Conservation (phyloP, 2,797 vertebrate genomes). For the Phylloscopus collybita region DNA sequence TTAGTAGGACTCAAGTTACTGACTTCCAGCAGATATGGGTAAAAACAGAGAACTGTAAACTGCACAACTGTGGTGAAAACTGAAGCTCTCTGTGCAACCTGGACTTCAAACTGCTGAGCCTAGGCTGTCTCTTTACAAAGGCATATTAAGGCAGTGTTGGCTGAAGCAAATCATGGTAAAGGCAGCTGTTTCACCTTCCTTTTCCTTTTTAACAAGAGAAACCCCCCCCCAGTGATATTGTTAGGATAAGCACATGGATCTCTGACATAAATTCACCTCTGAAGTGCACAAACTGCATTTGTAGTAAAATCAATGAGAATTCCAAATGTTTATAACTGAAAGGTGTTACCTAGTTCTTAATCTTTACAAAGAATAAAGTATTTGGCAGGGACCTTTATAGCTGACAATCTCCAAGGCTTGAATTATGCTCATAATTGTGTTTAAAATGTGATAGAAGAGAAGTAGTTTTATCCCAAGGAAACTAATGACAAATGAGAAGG, state of each 20-base stretch:
- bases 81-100: not conserved
- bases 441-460: not conserved
- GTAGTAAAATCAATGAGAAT: not conserved
- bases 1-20: not conserved
- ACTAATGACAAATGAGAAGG: not conserved
- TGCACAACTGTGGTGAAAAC: not conserved
- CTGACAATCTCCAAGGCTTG: not conserved
- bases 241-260: not conserved
- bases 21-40: not conserved
- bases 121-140: not conserved
- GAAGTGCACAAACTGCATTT: not conserved
- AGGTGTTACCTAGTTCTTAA: not conserved
- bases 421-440: not conserved
- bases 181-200: not conserved
- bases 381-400: not conserved
- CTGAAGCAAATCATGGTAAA: not conserved
- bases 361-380: not conserved
- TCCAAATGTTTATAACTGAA: not conserved
- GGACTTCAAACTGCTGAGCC: not conserved
- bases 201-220: not conserved
- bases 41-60: not conserved
- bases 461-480: not conserved
- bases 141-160: not conserved
- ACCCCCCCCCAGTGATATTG: accelerated
- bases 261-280: not conserved